Conservation (phyloP, 2,888 invertebrate species). For the Pyrochroa serraticornis region DNA sequence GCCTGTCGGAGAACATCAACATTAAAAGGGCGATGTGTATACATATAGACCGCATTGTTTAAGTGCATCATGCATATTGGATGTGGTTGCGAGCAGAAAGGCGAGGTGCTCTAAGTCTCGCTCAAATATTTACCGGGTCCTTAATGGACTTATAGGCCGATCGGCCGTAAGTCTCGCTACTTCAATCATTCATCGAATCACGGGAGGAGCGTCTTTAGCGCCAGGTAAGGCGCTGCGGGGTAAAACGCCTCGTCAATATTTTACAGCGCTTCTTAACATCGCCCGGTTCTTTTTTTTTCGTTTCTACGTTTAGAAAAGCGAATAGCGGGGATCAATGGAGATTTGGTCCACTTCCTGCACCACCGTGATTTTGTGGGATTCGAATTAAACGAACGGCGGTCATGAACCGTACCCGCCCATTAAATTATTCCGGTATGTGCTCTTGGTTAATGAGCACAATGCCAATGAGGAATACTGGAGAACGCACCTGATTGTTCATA, state of each 20-base stretch:
- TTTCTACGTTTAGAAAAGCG: neutral
- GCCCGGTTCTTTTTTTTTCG: neutral
- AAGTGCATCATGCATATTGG: slow-evolving; percentile 48
- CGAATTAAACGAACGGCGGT: slow-evolving; percentile 29
- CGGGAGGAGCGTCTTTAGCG: slow-evolving; percentile 8
- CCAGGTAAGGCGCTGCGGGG: slow-evolving; percentile 16
- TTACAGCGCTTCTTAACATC: slow-evolving; percentile 14
- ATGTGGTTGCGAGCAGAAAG: slow-evolving; percentile 40
- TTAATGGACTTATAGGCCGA: slow-evolving; percentile 40
- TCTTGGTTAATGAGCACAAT: slow-evolving; percentile 51
- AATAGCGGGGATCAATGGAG: slow-evolving; percentile 15
- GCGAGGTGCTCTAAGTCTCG: slow-evolving; percentile 39
- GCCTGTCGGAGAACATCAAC: slow-evolving; percentile 10
- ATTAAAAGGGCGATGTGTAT: slow-evolving; percentile 27
- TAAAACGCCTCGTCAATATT: slow-evolving; percentile 26
- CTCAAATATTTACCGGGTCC: slow-evolving; percentile 46
- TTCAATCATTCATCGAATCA: slow-evolving; percentile 24
- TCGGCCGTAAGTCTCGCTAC: slow-evolving; percentile 12
- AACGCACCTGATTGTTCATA: slow-evolving; percentile 16
- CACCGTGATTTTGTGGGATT: slow-evolving; percentile 21
- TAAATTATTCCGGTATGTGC: slow-evolving; percentile 54
- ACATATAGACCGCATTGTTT: slow-evolving; percentile 29
- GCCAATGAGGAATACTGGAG: slow-evolving; percentile 32
- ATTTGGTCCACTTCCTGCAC: slow-evolving; percentile 23
- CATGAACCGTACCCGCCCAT: slow-evolving; percentile 36